Evolutionary conservation across 2,113 vertebrate genomes (phyloP).

Genomic region (Dasyprocta punctata): DNA sequence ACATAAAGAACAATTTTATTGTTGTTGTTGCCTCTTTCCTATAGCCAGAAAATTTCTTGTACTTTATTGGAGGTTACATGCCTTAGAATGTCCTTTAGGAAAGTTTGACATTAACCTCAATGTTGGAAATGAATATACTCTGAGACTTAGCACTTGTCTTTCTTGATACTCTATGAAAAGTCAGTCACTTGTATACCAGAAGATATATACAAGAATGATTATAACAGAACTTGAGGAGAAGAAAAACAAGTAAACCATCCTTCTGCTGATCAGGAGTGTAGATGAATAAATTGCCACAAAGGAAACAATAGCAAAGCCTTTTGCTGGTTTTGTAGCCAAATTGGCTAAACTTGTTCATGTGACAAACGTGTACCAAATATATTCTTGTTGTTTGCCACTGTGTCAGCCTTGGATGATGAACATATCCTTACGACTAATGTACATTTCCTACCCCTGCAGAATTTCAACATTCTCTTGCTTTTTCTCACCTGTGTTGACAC

Average conservation of each 20-base stretch:
- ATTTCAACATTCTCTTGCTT: background rate
- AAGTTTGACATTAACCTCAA: background rate
- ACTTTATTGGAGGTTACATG: background rate
- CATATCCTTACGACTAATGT: background rate
- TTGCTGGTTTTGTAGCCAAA: background rate
- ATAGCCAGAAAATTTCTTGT: background rate
- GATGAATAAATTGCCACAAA: background rate
- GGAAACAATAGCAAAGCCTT: background rate
- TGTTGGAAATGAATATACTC: background rate
- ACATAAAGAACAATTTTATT: background rate
- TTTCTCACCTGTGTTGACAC: background rate
- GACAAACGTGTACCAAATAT: background rate
- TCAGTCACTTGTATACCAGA: background rate
- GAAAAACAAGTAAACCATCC: background rate
- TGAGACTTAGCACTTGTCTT: background rate
- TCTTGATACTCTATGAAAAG: background rate
- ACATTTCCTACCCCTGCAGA: background rate
- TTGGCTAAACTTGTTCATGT: background rate
- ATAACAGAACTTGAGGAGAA: background rate
- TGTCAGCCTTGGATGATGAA: background rate
- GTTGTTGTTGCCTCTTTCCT: background rate
- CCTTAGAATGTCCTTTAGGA: background rate
- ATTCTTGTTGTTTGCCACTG: background rate
- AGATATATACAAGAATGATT: background rate
- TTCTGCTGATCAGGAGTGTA: background rate